These are phyloP conservation scores for Schlechtendalia chinensis DNA, from an alignment of 1,140 invertebrate genomes.

Conservation along the genomic window DNA sequence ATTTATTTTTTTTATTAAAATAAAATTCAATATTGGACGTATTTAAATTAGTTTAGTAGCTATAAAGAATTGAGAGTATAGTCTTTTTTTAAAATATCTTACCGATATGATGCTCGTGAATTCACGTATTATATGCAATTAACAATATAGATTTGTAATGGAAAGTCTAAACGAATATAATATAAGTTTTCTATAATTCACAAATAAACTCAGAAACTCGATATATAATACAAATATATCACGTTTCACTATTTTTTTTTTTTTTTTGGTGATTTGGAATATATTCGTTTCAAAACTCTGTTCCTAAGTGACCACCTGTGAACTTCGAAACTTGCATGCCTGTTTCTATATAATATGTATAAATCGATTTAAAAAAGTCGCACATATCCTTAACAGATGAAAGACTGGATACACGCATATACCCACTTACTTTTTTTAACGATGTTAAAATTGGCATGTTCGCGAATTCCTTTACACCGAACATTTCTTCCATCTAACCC, in stretches of 20 bases:
- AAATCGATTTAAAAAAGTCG: constrained; percentile 24
- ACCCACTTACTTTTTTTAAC: neutral
- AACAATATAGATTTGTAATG: neutral
- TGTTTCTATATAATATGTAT: neutral
- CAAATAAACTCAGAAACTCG: constrained; percentile 19
- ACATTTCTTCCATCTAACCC: neutral
- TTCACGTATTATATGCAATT: too few relatives aligned
- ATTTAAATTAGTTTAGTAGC: too few relatives aligned
- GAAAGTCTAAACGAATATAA: neutral
- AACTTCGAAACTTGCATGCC: neutral
- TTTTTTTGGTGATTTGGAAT: neutral
- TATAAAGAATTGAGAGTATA: too few relatives aligned
- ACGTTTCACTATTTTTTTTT: too few relatives aligned
- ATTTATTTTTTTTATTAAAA: too few relatives aligned
- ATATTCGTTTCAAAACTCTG: constrained; percentile 30
- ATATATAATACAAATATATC: constrained; percentile 6
- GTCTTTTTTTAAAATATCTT: too few relatives aligned
- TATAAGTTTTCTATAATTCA: constrained; percentile 9
- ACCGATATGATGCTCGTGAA: too few relatives aligned
- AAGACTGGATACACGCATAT: neutral
- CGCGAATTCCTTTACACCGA: constrained; percentile 28
- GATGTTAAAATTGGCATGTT: constrained; percentile 20
- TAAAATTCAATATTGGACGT: too few relatives aligned
- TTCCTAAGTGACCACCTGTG: constrained; percentile 40
- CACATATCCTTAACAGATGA: too few relatives aligned